Conservation (phyloP, 2,113 vertebrate genomes). For the Sminthopsis crassicaudata region DNA sequence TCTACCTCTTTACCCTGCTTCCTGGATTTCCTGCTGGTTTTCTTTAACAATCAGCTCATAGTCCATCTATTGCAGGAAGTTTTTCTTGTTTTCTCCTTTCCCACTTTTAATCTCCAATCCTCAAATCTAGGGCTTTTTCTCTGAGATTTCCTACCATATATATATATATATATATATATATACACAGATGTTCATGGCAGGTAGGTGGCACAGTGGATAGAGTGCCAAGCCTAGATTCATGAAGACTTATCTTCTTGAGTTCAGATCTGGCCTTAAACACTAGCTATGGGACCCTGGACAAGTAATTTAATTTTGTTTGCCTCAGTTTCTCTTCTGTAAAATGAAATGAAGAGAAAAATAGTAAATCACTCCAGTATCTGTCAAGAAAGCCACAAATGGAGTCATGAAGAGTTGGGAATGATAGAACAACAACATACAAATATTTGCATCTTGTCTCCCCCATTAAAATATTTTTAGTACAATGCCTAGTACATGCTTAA, state of each 20-base stretch:
- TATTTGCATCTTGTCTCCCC: not conserved
- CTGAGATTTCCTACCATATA: not conserved
- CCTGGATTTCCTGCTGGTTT: not conserved
- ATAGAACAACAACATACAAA: not conserved
- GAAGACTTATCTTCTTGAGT: not conserved
- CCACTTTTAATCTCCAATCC: not conserved
- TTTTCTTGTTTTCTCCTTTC: not conserved
- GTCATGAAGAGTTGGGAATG: not conserved
- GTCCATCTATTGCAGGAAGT: not conserved
- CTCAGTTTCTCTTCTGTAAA: not conserved
- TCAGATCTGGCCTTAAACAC: not conserved
- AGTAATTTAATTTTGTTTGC: not conserved
- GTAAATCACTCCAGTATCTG: not conserved
- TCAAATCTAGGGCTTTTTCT: not conserved
- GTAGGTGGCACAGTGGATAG: not conserved
- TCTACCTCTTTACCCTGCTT: not conserved
- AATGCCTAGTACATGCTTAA: not conserved
- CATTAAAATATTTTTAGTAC: not conserved
- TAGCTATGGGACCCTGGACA: not conserved
- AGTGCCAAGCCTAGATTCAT: not conserved
- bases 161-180: not conserved
- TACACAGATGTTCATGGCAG: not conserved
- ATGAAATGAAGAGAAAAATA: not conserved
- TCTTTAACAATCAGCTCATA: not conserved
- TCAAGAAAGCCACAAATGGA: not conserved